A percentile compares a stretch with the other conserved stretches of the same genome.
Evolutionary conservation across 1,140 invertebrate species (phyloP).

Genomic region (Arion vulgaris): DNA sequence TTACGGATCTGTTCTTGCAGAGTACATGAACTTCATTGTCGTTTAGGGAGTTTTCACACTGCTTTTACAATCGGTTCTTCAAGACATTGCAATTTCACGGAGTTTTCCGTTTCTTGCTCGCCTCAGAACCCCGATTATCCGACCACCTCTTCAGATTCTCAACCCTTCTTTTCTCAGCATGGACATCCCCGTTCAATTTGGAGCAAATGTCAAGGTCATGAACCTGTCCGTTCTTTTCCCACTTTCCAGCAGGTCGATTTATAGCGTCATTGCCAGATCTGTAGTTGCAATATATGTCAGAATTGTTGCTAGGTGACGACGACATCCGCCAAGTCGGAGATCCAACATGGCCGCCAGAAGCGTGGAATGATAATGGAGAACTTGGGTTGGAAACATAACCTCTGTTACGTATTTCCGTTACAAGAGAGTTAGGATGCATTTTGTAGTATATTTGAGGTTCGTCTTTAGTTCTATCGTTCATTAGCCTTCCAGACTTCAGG

Average conservation of each 20-base stretch:
- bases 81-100: too few species aligned
- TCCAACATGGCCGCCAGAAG: too few species aligned
- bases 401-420: neutral
- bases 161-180: neutral
- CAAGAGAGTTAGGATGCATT: neutral
- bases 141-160: neutral
- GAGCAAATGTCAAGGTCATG: neutral
- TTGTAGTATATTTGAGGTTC: too few species aligned
- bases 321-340: neutral
- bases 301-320: constrained; percentile 2
- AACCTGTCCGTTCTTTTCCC: constrained; percentile 19
- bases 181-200: neutral
- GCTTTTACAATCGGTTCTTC: too few species aligned
- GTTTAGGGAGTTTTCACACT: too few species aligned
- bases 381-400: neutral
- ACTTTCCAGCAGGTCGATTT: too few species aligned
- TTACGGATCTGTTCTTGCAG: too few species aligned
- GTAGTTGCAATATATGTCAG: neutral
- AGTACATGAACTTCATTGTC: too few species aligned
- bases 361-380: neutral
- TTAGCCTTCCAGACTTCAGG: neutral
- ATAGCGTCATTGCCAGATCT: too few species aligned
- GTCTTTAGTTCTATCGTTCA: too few species aligned
- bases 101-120: too few species aligned
- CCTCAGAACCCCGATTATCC: neutral